These are phyloP conservation scores for Eubasilissa splendida DNA, from an alignment of 2,888 invertebrate genomes.

Conservation along the genomic window DNA sequence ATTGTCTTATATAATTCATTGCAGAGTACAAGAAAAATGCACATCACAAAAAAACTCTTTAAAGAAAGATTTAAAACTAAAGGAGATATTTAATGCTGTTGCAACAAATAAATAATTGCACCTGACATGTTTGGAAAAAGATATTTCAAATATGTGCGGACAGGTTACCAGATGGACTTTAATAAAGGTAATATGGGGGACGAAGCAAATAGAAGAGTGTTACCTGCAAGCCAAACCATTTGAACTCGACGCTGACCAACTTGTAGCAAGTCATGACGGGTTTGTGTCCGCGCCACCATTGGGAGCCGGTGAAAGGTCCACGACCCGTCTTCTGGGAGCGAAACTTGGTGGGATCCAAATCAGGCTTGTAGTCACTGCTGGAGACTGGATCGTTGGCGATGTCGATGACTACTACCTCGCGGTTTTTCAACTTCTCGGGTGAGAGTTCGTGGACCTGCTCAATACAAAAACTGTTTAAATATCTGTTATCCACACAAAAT, in stretches of 20 bases:
- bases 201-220: slow-evolving; percentile 35
- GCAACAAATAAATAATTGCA: too few species aligned
- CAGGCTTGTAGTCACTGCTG: slow-evolving; percentile 88
- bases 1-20: too few species aligned
- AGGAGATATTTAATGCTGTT: too few species aligned
- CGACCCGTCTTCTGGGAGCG: slow-evolving; percentile 94
- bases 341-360: slow-evolving; percentile 78
- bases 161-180: neutral
- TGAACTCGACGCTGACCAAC: slow-evolving; percentile 96
- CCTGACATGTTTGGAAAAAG: too few species aligned
- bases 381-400: slow-evolving; percentile 93
- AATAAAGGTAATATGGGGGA: too few species aligned
- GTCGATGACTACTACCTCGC: slow-evolving; percentile 94
- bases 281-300: slow-evolving; percentile 84
- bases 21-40: too few species aligned
- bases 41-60: too few species aligned
- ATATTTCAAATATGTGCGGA: neutral
- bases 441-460: slow-evolving; percentile 91
- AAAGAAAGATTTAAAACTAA: too few species aligned
- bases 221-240: slow-evolving; percentile 96
- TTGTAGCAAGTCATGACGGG: slow-evolving; percentile 99
- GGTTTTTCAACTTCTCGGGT: slow-evolving; percentile 88
- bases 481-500: neutral
- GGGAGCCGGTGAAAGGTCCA: slow-evolving; percentile 86
- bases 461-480: neutral